Evolutionary conservation across 2,113 vertebrate genomes (phyloP).

Genomic region (Penelope pileata): DNA sequence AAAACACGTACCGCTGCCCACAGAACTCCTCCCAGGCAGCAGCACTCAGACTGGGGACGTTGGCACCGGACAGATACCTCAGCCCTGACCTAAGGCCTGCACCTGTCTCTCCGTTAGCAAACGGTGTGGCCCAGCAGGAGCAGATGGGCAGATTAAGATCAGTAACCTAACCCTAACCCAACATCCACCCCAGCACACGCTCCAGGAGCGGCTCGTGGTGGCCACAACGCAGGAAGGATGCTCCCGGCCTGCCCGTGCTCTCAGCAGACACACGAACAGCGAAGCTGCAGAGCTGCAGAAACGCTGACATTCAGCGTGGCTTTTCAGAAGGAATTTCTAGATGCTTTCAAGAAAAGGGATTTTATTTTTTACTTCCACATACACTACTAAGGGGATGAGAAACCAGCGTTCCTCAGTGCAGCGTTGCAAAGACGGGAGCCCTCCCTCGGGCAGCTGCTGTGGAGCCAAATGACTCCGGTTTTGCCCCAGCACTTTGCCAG

Average conservation of each 20-base stretch:
- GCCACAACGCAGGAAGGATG: fast-evolving
- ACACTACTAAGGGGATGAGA: neutral
- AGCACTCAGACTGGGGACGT: fast-evolving
- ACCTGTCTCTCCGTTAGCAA: fast-evolving
- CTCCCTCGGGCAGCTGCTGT: neutral
- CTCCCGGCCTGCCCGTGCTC: fast-evolving
- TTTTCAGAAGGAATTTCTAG: neutral
- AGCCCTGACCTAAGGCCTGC: fast-evolving
- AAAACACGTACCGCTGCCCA: fast-evolving
- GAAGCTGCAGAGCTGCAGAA: neutral
- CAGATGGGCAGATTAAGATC: fast-evolving
- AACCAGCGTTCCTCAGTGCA: neutral
- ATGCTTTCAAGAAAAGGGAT: neutral
- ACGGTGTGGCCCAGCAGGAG: fast-evolving
- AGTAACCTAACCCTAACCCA: fast-evolving
- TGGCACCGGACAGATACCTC: fast-evolving
- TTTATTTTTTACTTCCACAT: neutral
- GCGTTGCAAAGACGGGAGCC: no score
- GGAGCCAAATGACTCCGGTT: neutral
- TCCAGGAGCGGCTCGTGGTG: fast-evolving
- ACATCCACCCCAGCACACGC: fast-evolving
- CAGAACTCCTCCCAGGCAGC: neutral
- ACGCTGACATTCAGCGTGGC: fast-evolving
- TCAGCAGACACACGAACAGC: fast-evolving
- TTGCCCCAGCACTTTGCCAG: neutral